Percentiles rank a stretch among this genome's conserved stretches.
phyloP scores from a whole-genome alignment of 2,113 vertebrate genomes.

The Takifugu bimaculatus region DNA sequence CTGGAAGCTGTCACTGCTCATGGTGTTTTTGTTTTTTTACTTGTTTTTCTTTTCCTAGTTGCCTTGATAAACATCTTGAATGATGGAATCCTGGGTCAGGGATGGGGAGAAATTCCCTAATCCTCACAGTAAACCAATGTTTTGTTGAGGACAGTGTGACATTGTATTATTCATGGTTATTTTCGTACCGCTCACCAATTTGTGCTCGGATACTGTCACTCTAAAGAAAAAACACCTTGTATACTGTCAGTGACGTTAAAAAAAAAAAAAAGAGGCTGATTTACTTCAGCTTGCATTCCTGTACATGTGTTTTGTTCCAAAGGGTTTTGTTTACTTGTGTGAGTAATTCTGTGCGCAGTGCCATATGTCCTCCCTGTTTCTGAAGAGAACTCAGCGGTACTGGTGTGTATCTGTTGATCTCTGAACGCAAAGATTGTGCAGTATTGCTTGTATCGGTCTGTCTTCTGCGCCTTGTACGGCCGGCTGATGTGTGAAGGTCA shows the following conservation, averaged over 20 bases:
- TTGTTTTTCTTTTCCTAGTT: constrained; percentile 40
- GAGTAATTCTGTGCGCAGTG: constrained; percentile 76
- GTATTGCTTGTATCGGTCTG: constrained; percentile 41
- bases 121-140: constrained; percentile 54
- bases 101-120: constrained; percentile 11
- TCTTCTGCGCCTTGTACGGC: constrained; percentile 35
- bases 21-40: constrained; percentile 8
- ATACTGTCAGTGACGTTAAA: constrained; percentile 60
- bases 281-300: constrained; percentile 74
- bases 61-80: constrained; percentile 67
- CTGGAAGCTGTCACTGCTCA: constrained; percentile 33
- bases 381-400: constrained; percentile 38
- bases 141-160: constrained; percentile 22
- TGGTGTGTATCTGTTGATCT: constrained; percentile 26
- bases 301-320: constrained; percentile 67
- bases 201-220: constrained; percentile 81
- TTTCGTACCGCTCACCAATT: constrained; percentile 59
- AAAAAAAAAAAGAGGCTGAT: constrained; percentile 41
- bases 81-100: constrained; percentile 28
- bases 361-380: constrained; percentile 65
- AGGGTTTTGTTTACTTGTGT: constrained; percentile 70
- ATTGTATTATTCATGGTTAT: constrained; percentile 39
- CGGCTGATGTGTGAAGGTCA: constrained; percentile 27
- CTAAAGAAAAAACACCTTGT: constrained; percentile 67
- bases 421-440: constrained; percentile 39